Percentiles rank a stretch among this genome's conserved stretches.
phyloP scores from a whole-genome alignment of 2,113 vertebrate genomes.

The Propithecus coquereli region DNA sequence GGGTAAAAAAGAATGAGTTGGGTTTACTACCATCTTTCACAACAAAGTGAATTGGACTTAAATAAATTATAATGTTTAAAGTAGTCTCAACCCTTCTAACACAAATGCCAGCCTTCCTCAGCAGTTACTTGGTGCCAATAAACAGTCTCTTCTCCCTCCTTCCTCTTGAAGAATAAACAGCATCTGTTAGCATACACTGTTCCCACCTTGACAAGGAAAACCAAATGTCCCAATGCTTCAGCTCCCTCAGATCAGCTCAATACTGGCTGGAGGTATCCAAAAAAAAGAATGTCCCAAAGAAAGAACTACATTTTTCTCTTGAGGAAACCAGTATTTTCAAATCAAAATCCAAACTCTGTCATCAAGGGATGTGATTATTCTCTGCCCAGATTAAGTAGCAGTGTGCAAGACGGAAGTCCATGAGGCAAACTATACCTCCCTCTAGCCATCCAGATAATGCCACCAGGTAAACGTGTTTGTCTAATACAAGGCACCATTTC shows the following conservation, averaged over 20 bases:
- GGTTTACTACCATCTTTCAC: slow-evolving; percentile 55
- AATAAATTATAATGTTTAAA: slow-evolving; percentile 35
- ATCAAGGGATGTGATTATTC: neutral
- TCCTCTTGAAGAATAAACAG: slow-evolving; percentile 46
- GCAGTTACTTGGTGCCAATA: slow-evolving; percentile 58
- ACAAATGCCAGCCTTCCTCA: slow-evolving; percentile 51
- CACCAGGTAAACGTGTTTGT: neutral
- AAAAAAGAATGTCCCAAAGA: neutral
- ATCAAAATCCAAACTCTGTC: neutral
- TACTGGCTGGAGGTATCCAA: neutral
- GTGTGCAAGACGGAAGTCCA: neutral
- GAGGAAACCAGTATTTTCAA: neutral
- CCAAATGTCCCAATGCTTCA: slow-evolving; percentile 9
- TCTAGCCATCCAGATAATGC: neutral
- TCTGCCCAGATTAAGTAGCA: neutral
- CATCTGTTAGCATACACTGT: slow-evolving; percentile 9
- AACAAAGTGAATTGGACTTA: slow-evolving; percentile 59
- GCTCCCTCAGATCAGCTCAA: neutral
- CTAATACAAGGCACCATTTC: neutral
- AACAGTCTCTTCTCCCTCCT: slow-evolving; percentile 39
- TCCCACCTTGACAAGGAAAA: neutral
- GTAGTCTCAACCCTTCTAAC: slow-evolving; percentile 17
- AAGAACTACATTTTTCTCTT: slow-evolving; percentile 12
- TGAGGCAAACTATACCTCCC: neutral
- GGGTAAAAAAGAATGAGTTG: neutral